These are phyloP conservation scores for Cyprinus carpio DNA, from an alignment of 2,113 vertebrate genomes.

Conservation along the genomic window DNA sequence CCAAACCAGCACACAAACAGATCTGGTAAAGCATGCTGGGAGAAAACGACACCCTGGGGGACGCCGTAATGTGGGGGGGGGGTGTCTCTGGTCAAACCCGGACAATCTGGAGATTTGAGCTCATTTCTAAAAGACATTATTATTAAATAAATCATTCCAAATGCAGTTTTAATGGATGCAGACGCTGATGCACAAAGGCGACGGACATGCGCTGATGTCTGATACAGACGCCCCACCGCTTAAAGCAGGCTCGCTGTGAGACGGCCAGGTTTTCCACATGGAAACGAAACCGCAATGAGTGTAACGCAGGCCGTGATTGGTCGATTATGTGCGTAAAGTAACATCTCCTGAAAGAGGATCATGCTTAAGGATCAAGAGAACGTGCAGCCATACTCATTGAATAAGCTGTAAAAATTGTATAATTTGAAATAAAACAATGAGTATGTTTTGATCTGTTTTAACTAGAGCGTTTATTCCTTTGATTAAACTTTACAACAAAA, in stretches of 20 bases:
- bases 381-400: background rate
- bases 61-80: slow-evolving; percentile 3
- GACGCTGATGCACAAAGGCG: background rate
- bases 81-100: slow-evolving; percentile 4
- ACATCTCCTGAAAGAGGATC: slow-evolving; percentile 27
- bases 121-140: background rate
- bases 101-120: background rate
- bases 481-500: background rate
- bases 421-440: background rate
- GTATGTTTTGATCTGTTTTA: background rate
- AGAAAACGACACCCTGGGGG: slow-evolving; percentile 42
- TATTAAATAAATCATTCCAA: background rate
- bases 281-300: background rate
- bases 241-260: background rate
- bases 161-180: background rate
- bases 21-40: slow-evolving; percentile 52
- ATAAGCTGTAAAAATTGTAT: background rate
- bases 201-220: background rate
- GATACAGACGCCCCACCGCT: background rate
- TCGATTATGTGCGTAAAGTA: slow-evolving; percentile 19
- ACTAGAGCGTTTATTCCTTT: background rate
- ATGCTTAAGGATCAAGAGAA: background rate
- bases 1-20: slow-evolving; percentile 34
- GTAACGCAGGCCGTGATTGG: slow-evolving; percentile 38
- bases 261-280: background rate